A percentile compares a stretch with the other conserved stretches of the same genome.
These are phyloP conservation scores for Sula dactylatra DNA, from an alignment of 2,113 vertebrate genomes.

Conservation along the genomic window DNA sequence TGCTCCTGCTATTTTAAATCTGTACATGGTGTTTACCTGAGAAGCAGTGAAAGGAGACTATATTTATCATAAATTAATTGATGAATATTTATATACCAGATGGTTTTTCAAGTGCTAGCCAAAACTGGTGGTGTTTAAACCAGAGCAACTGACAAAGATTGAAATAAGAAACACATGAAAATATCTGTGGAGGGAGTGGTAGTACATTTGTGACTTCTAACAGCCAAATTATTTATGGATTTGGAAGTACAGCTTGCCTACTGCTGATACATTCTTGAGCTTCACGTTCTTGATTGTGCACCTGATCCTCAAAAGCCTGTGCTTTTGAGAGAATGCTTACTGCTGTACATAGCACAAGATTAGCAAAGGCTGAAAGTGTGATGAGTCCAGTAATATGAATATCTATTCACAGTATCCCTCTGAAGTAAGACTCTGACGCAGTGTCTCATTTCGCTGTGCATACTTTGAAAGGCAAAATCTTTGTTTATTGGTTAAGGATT, in stretches of 20 bases:
- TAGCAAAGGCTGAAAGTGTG: not conserved
- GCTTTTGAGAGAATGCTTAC: not conserved
- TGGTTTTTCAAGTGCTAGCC: not conserved
- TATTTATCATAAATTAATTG: not conserved
- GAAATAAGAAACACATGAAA: not conserved
- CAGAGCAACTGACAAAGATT: not conserved
- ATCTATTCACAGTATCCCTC: not conserved
- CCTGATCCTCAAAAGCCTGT: not conserved
- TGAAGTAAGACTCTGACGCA: not conserved
- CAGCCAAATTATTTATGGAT: not conserved
- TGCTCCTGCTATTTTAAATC: not conserved
- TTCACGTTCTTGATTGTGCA: not conserved
- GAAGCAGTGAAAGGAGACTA: not conserved
- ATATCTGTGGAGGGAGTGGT: not conserved
- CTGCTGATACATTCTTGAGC: not conserved
- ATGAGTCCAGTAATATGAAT: not conserved
- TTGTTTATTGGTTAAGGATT: not conserved
- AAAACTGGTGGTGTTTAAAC: not conserved
- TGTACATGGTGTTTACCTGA: not conserved
- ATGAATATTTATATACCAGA: constrained; percentile 34
- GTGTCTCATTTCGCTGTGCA: not conserved
- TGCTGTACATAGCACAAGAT: not conserved
- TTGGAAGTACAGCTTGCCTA: not conserved
- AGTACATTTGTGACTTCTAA: not conserved
- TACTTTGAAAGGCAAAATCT: not conserved